Percentiles rank a stretch among this genome's conserved stretches.
Evolutionary conservation across 2,113 vertebrate species (phyloP).

Genomic region (Tamias sibiricus): DNA sequence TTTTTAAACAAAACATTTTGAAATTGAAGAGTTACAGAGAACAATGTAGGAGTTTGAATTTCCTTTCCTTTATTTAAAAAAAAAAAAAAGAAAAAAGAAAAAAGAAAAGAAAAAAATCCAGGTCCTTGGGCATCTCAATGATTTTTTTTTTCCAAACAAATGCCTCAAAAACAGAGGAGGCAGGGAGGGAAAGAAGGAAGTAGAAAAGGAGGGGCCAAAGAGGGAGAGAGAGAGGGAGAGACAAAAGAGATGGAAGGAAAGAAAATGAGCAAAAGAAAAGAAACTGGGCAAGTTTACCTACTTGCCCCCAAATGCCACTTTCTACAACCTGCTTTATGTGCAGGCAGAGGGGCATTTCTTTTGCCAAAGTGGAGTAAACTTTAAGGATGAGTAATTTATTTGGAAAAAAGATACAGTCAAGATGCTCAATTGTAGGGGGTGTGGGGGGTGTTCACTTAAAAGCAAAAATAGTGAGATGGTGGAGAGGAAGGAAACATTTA

Average conservation of each 20-base stretch:
- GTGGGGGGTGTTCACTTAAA: background rate
- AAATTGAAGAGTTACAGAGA: constrained; percentile 78
- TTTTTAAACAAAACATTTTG: constrained; percentile 49
- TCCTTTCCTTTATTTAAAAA: constrained; percentile 78
- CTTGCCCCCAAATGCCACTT: constrained; percentile 68
- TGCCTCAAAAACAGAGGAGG: background rate
- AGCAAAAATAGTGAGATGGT: constrained; percentile 74
- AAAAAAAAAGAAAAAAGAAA: constrained; percentile 70
- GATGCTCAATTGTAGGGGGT: constrained; percentile 6
- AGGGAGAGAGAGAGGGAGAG: accelerated
- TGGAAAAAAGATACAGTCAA: constrained; percentile 68
- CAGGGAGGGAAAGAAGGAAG: accelerated
- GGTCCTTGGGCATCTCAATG: constrained; percentile 69
- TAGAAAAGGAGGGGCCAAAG: background rate
- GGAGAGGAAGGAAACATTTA: constrained; percentile 76
- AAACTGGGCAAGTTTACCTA: constrained; percentile 46
- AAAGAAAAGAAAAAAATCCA: constrained; percentile 73
- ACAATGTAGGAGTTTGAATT: constrained; percentile 78
- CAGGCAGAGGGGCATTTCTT: constrained; percentile 62
- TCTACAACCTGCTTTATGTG: constrained; percentile 68
- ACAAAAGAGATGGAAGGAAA: background rate
- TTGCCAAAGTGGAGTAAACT: constrained; percentile 64
- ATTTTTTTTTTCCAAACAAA: constrained; percentile 76
- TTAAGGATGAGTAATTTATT: constrained; percentile 73
- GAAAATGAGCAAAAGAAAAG: constrained; percentile 21